Conservation (phyloP, 2,113 vertebrate genomes). For the Salvelinus sp. region DNA sequence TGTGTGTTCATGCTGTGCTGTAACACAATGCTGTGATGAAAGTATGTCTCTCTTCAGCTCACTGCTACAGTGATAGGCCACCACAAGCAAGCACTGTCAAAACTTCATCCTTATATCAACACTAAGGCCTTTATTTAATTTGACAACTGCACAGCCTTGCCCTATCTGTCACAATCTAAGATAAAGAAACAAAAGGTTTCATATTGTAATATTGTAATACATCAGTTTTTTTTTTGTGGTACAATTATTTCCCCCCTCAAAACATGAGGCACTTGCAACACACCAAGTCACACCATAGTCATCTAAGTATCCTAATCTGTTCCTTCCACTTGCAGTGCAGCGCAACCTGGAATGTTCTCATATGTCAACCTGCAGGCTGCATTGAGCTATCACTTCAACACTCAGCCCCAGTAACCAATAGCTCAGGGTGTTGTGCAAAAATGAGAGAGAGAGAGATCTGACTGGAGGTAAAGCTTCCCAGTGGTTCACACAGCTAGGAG, state of each 20-base stretch:
- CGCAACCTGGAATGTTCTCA: slow-evolving; percentile 38
- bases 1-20: background rate
- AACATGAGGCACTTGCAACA: background rate
- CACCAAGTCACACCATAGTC: slow-evolving; percentile 11
- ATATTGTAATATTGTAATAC: background rate
- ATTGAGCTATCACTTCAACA: slow-evolving; percentile 26
- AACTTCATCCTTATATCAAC: background rate
- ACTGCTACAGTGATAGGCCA: background rate
- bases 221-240: background rate
- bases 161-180: background rate
- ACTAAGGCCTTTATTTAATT: background rate
- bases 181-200: background rate
- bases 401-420: background rate
- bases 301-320: slow-evolving; percentile 41
- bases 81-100: background rate
- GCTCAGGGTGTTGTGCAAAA: background rate
- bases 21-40: background rate
- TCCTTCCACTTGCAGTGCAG: slow-evolving; percentile 33
- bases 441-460: too few relatives aligned
- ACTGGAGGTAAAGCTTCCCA: background rate
- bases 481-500: slow-evolving; percentile 20
- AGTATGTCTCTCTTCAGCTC: background rate
- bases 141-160: background rate
- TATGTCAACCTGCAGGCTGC: slow-evolving; percentile 48
- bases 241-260: background rate